phyloP scores from a whole-genome alignment of 37 sponge, comb jelly and placozoan genomes.

The Oscarella lobularis region DNA sequence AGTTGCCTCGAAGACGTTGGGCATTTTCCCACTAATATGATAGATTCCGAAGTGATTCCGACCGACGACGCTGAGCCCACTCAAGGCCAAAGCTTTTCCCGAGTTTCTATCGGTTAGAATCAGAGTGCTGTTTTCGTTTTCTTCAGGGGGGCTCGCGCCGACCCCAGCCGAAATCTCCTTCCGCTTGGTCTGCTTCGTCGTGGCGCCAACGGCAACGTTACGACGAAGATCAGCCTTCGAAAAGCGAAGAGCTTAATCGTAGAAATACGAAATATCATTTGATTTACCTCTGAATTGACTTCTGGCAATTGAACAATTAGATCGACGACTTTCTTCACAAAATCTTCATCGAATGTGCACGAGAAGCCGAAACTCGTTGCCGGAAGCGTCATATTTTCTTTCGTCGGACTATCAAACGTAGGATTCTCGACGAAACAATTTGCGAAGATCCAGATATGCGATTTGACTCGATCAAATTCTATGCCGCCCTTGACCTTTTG shows the following conservation, averaged over 20 bases:
- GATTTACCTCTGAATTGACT: constrained; percentile 65
- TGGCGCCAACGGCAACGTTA: constrained; percentile 14
- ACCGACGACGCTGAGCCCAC: too few species aligned
- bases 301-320: constrained; percentile 72
- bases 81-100: too few species aligned
- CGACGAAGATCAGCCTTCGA: constrained; percentile 74
- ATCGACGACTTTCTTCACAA: constrained; percentile 23
- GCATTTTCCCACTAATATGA: too few species aligned
- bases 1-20: too few species aligned
- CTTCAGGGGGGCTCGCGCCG: too few species aligned
- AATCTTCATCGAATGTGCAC: neutral
- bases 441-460: neutral
- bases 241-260: constrained; percentile 56
- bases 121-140: too few species aligned
- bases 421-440: neutral
- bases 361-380: neutral
- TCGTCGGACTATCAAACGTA: neutral
- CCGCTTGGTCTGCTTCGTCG: too few species aligned
- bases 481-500: neutral
- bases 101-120: too few species aligned
- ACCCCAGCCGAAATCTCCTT: too few species aligned
- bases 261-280: constrained; percentile 52
- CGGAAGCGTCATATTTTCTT: constrained; percentile 1
- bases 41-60: too few species aligned
- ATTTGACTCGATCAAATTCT: neutral